A percentile compares a stretch with the other conserved stretches of the same genome.
Evolutionary conservation across 2,113 vertebrate genomes (phyloP).

Genomic region (Elaphurus davidianus): DNA sequence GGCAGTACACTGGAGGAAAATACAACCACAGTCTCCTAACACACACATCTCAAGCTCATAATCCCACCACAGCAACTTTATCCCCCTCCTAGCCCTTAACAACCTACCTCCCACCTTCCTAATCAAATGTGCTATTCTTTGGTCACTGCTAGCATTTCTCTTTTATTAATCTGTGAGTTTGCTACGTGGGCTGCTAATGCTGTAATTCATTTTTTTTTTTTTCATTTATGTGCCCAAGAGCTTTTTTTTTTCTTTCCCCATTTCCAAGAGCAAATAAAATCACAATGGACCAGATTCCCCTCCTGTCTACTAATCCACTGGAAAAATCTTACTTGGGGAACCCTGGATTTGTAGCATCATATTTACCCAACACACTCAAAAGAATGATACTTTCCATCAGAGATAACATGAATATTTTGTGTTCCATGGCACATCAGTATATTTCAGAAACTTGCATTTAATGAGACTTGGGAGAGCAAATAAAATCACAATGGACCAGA

Average conservation of each 20-base stretch:
- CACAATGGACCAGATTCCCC: background rate
- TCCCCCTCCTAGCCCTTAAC: background rate
- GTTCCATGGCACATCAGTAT: background rate
- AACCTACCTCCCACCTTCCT: background rate
- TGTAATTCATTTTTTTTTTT: background rate
- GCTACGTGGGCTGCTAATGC: background rate
- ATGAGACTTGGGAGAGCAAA: background rate
- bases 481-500: background rate
- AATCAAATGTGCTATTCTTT: background rate
- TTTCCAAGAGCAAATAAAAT: slow-evolving; percentile 26
- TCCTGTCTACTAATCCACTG: background rate
- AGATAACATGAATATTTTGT: background rate
- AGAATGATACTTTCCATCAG: background rate
- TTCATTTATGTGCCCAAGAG: background rate
- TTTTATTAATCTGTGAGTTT: background rate
- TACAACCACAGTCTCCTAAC: background rate
- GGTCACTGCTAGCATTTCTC: background rate
- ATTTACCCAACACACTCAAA: background rate
- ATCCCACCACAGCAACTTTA: fast-evolving
- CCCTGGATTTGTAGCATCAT: background rate
- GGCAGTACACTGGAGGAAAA: background rate
- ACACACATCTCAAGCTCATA: background rate
- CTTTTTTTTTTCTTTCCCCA: background rate
- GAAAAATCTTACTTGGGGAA: background rate
- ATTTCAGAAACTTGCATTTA: slow-evolving; percentile 16